phyloP scores from a whole-genome alignment of 2,113 vertebrate genomes.

The Mustela lutreola region DNA sequence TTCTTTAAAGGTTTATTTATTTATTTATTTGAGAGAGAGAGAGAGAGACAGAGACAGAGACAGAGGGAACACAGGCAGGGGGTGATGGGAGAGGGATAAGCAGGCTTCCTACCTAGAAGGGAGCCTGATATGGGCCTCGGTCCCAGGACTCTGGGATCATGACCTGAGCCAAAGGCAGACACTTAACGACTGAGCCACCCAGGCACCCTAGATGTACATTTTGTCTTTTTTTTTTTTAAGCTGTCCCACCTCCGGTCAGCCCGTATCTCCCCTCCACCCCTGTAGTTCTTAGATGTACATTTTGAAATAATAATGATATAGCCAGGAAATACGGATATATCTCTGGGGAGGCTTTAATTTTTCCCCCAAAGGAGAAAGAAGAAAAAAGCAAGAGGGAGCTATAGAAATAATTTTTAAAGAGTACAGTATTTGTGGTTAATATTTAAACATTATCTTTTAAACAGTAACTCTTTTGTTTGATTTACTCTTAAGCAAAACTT shows the following conservation, averaged over 20 bases:
- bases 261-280: too few relatives aligned
- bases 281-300: neutral
- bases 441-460: conserved; percentile 50
- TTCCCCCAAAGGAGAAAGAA: conserved; percentile 9
- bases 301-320: conserved; percentile 30
- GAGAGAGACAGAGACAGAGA: too few relatives aligned
- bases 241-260: too few relatives aligned
- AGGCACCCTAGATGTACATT: neutral
- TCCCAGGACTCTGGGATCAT: too few relatives aligned
- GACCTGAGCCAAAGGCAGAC: too few relatives aligned
- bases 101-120: too few relatives aligned
- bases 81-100: too few relatives aligned
- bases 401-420: conserved; percentile 52
- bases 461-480: conserved; percentile 48
- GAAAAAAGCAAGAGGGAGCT: neutral
- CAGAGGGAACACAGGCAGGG: too few relatives aligned
- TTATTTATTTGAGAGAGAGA: too few relatives aligned
- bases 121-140: too few relatives aligned
- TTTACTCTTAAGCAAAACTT: conserved; percentile 60
- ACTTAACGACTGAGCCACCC: too few relatives aligned
- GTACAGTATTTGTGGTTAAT: conserved; percentile 63
- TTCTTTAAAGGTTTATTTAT: too few relatives aligned
- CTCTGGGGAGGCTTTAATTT: neutral
- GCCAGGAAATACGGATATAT: neutral
- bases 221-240: neutral